Conservation (phyloP, 2,888 invertebrate species). For the Amphipyra berbera region DNA sequence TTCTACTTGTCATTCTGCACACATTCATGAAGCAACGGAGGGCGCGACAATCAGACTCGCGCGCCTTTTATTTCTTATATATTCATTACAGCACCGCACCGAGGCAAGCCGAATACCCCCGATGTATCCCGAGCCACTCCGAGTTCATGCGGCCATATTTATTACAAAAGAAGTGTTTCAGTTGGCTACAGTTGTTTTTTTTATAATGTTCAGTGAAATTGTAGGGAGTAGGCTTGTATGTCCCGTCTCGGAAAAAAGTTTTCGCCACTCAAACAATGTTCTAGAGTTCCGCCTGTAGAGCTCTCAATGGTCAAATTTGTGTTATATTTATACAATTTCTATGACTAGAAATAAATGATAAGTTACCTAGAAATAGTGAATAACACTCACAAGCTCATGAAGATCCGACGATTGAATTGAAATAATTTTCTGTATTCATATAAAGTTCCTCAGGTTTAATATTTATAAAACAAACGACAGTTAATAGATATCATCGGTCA, state of each 20-base stretch:
- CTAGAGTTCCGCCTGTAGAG: no score
- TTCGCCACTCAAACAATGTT: background rate
- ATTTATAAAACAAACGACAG: no score
- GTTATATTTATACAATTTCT: constrained; percentile 8
- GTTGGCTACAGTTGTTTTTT: constrained; percentile 10
- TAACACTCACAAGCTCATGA: no score
- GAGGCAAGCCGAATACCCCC: constrained; percentile 1
- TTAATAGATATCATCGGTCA: no score
- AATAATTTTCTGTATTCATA: no score
- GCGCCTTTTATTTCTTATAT: constrained; percentile 39
- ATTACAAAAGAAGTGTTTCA: constrained; percentile 22
- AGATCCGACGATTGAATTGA: no score
- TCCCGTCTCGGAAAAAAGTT: constrained; percentile 21
- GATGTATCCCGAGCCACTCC: constrained; percentile 5
- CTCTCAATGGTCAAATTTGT: background rate
- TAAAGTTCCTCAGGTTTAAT: no score
- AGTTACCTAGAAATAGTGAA: background rate
- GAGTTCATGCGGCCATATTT: constrained; percentile 1
- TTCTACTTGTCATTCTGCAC: constrained; percentile 23
- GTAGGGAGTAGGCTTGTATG: constrained; percentile 12
- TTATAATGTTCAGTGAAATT: constrained; percentile 31
- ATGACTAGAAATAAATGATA: constrained; percentile 6
- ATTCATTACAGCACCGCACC: constrained; percentile 27
- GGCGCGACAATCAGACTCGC: constrained; percentile 32
- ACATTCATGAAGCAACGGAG: constrained; percentile 10